Base-by-base conservation (phyloP, 2,888 invertebrate genomes). In the Cosmopolites sordidus region DNA sequence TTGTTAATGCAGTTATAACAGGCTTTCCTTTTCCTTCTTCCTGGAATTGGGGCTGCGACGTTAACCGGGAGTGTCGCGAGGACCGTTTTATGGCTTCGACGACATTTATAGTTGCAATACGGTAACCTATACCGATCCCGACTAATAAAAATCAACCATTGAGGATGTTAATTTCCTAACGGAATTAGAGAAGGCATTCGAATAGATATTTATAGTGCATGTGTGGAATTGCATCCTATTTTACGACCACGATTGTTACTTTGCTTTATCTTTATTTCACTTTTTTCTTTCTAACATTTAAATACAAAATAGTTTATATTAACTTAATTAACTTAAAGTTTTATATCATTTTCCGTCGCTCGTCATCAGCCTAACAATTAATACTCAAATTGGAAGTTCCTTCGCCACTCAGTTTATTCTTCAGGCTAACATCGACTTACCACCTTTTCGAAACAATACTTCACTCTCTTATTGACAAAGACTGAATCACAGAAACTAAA, bases 1-100 rank as follows among this genome's bases (percentile, higher is more conserved):
- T 56, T 56, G 56, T 52, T 56, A 56, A 56, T 55, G 51, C 51
- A 55, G 55, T 55, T 55, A 55, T 51, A 51, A 50, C 55, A 16
- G 37, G 40, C 48, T 52, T 51, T 52, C 45, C 56, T 41, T 56
- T 52, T 37, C 48, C 49, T 48, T 49, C 51, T 48, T 52, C 51
- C 45, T 45, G 48, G 46, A 51, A 56, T 48, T 17, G 39, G 40
- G 48, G 40, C 18, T 15, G 48, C 41, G 50, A 51, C 48, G 46
- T 33, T 43, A 55, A 51, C 42, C 47, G 55, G 55, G 55, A 56
- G 56, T 52, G 56, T 52, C 44, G 49, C 49, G 44, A 43, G 47
- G 37, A 46, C 22, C 42, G 51, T 51, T 55, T 55, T 51, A 55
- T 48, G 38, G 51, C 48, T 33, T 39, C 42, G 51, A 52, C 42